Conservation (phyloP, 2,113 vertebrate species). For the Ovis canadensis region DNA sequence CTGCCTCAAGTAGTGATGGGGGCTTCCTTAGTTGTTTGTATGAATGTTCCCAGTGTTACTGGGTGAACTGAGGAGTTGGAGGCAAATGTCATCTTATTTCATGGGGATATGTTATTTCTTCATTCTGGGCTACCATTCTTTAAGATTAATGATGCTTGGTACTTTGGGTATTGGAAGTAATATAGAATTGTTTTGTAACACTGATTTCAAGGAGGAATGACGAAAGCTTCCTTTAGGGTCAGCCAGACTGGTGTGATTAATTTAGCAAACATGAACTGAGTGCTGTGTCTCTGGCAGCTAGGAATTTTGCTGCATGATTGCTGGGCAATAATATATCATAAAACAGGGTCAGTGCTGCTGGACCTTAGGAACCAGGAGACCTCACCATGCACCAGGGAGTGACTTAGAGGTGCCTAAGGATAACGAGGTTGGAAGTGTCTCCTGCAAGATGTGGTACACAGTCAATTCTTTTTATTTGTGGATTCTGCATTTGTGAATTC, state of each 20-base stretch:
- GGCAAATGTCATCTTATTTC: background rate
- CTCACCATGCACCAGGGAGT: background rate
- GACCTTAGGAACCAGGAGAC: background rate
- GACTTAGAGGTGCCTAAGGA: background rate
- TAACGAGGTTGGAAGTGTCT: background rate
- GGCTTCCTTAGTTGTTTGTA: background rate
- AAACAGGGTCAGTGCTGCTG: background rate
- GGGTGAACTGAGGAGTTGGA: background rate
- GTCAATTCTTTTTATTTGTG: background rate
- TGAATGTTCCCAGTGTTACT: background rate
- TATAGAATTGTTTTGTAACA: background rate
- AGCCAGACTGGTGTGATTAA: background rate
- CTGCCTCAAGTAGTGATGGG: background rate
- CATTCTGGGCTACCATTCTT: background rate
- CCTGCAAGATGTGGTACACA: background rate
- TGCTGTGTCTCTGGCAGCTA: background rate
- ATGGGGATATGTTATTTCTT: background rate
- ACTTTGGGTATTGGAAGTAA: background rate
- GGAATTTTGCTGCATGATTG: background rate
- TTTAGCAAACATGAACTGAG: background rate
- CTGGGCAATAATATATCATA: background rate
- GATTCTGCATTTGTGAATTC: background rate
- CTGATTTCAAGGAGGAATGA: background rate
- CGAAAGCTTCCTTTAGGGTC: background rate
- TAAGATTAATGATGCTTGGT: background rate